A percentile compares a stretch with the other conserved stretches of the same genome.
Evolutionary conservation across 2,888 invertebrate genomes (phyloP).

Genomic region (Pycnomerus fuliginosus): DNA sequence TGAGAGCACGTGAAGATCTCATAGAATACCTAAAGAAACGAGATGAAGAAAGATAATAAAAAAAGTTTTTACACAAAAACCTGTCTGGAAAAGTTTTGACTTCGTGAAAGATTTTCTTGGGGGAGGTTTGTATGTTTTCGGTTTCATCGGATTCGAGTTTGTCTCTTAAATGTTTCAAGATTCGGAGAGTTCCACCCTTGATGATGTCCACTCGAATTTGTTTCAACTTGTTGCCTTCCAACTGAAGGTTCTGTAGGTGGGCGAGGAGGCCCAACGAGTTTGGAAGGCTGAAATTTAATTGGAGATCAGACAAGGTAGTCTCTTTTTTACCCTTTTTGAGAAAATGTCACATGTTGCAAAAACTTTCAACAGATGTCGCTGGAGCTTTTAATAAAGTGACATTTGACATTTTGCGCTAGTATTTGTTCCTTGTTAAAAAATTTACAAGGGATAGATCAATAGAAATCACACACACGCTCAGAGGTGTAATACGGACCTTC

Average conservation of each 20-base stretch:
- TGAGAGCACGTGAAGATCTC: constrained; percentile 59
- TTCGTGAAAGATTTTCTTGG: no score
- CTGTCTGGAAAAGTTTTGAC: constrained; percentile 35
- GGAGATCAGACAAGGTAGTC: no score
- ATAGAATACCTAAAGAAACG: constrained; percentile 60
- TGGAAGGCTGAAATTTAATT: constrained; percentile 61
- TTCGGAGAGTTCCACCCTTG: constrained; percentile 77
- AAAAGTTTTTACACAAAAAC: constrained; percentile 30
- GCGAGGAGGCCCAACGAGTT: constrained; percentile 67
- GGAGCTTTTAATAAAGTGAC: no score
- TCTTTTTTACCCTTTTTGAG: no score
- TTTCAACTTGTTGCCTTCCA: constrained; percentile 85
- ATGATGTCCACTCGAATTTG: constrained; percentile 81
- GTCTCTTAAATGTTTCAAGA: constrained; percentile 76
- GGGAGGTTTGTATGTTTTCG: constrained; percentile 22
- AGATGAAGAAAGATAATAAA: no score
- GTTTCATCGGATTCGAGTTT: constrained; percentile 51
- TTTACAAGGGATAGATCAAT: no score
- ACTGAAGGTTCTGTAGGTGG: constrained; percentile 76
- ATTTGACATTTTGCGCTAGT: no score
- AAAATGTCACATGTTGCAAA: no score
- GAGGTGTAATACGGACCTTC: no score
- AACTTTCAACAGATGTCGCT: no score
- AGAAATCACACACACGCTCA: no score
- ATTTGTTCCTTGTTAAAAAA: no score